phyloP scores from a whole-genome alignment of 2,797 vertebrate species.

The Phalloptychus januarius region DNA sequence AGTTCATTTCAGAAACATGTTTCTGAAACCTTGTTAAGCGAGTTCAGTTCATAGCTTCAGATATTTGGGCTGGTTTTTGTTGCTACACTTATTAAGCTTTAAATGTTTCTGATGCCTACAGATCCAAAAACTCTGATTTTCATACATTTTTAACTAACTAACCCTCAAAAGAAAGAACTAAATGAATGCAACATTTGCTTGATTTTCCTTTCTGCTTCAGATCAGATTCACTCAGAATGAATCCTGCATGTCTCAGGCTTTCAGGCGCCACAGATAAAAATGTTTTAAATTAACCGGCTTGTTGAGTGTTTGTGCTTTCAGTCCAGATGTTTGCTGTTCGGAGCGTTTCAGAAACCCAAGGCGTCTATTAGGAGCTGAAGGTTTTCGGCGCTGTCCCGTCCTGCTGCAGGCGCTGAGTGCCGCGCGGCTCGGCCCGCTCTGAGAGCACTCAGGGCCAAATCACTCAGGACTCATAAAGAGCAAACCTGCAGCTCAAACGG shows the following conservation, averaged over 20 bases:
- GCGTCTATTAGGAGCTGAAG: conserved; percentile 22
- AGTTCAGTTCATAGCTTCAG: background rate
- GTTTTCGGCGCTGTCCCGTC: conserved; percentile 37
- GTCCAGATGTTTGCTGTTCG: conserved; percentile 6
- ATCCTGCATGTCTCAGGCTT: background rate
- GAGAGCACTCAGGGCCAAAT: conserved; percentile 75
- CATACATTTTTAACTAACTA: background rate
- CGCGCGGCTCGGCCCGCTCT: conserved; percentile 66
- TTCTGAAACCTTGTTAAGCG: background rate
- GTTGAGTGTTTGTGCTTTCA: conserved; percentile 11
- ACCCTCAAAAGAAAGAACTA: background rate
- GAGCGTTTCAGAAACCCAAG: conserved; percentile 1
- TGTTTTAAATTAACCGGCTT: background rate
- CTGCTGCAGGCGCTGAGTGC: conserved; percentile 62
- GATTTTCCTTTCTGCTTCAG: background rate
- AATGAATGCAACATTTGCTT: background rate
- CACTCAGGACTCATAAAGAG: conserved; percentile 72
- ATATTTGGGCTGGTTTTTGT: background rate
- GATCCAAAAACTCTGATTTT: background rate
- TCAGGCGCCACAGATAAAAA: too few relatives aligned
- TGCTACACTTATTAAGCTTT: background rate
- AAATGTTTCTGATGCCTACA: background rate
- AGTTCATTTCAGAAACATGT: background rate
- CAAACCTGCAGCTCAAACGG: conserved; percentile 53
- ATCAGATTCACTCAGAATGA: background rate